Percentiles rank a stretch among this genome's conserved stretches.
Evolutionary conservation across 2,888 invertebrate genomes (phyloP).

Genomic region (Mechanitis mazaeus): DNA sequence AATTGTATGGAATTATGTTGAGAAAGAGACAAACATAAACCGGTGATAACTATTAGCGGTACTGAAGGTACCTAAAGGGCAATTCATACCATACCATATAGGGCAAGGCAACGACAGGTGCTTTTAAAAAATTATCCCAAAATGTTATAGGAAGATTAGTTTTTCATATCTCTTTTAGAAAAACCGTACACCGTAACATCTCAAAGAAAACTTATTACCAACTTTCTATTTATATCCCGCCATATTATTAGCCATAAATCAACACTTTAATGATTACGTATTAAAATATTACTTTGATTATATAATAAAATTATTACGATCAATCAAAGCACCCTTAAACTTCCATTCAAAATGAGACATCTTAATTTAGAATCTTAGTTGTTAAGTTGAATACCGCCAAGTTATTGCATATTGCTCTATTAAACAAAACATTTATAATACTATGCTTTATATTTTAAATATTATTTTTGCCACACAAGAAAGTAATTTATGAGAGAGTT

Average conservation of each 20-base stretch:
- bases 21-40: too few relatives aligned
- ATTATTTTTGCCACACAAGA: neutral
- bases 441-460: neutral
- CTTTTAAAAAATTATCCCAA: too few relatives aligned
- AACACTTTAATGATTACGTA: constrained; percentile 24
- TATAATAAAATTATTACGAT: constrained; percentile 27
- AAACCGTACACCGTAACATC: neutral
- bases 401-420: constrained; percentile 4
- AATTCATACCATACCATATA: too few relatives aligned
- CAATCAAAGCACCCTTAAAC: constrained; percentile 26
- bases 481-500: neutral
- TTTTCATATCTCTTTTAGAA: neutral
- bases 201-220: constrained; percentile 1
- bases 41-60: too few relatives aligned
- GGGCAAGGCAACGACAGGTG: too few relatives aligned
- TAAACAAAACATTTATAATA: constrained; percentile 3
- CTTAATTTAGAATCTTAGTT: constrained; percentile 25
- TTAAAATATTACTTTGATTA: constrained; percentile 26
- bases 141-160: neutral
- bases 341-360: constrained; percentile 16
- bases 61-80: too few relatives aligned
- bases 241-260: constrained; percentile 27
- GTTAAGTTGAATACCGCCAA: constrained; percentile 10
- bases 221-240: constrained; percentile 2
- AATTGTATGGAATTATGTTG: too few relatives aligned